phyloP scores from a whole-genome alignment of 1,140 invertebrate genomes.

The Eumeta japonica region DNA sequence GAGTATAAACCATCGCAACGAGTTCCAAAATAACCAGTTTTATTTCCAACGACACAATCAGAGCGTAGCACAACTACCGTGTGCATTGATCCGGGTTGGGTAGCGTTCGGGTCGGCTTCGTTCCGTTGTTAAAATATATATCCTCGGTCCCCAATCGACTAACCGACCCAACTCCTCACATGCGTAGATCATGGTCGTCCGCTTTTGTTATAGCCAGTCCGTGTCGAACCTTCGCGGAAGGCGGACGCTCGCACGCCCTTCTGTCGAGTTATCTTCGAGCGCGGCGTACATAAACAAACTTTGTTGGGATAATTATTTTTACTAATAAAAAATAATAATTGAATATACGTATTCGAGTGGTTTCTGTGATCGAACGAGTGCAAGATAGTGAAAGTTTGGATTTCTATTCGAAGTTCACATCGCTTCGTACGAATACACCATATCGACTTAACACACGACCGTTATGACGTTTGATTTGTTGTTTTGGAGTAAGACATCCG shows the following conservation, averaged over 20 bases:
- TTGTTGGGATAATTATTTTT: too few relatives aligned
- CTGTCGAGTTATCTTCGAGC: conserved; percentile 9
- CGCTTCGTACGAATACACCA: conserved; percentile 40
- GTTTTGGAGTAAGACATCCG: conserved; percentile 47
- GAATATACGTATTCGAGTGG: conserved; percentile 23
- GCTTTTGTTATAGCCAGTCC: too few relatives aligned
- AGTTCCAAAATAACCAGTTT: too few relatives aligned
- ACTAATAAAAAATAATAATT: conserved; percentile 1
- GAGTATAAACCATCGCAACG: too few relatives aligned
- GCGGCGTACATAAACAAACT: conserved; percentile 30
- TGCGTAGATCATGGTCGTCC: too few relatives aligned
- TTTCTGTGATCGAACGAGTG: conserved; percentile 18
- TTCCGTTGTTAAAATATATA: conserved; percentile 36
- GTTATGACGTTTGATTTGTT: too few relatives aligned
- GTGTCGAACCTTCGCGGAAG: conserved; percentile 25
- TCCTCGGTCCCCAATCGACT: conserved; percentile 24
- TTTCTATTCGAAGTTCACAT: too few relatives aligned
- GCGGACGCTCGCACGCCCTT: conserved; percentile 26
- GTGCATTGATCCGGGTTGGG: conserved; percentile 27
- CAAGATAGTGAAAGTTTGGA: too few relatives aligned
- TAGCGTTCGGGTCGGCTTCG: conserved; percentile 24
- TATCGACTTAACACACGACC: too few relatives aligned
- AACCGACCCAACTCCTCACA: too few relatives aligned
- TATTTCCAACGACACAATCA: too few relatives aligned
- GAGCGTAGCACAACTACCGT: too few relatives aligned